Evolutionary conservation across 30 jellyfish, hydroid and myxozoan species (phyloP).

Genomic region (Nemopilema nomurai): DNA sequence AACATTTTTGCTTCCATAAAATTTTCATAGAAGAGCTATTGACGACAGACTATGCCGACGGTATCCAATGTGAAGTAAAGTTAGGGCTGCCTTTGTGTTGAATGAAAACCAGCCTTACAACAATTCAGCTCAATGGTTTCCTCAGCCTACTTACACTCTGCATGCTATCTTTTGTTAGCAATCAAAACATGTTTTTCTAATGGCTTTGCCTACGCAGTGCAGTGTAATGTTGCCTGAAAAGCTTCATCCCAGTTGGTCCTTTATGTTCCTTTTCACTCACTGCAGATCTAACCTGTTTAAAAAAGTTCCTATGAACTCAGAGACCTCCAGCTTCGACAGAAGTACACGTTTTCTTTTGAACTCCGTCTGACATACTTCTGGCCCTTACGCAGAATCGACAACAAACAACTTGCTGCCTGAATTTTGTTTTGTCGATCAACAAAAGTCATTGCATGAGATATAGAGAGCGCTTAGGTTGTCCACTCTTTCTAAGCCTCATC

Average conservation of each 20-base stretch:
- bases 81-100: too few relatives aligned
- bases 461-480: too few relatives aligned
- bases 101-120: too few relatives aligned
- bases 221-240: not conserved
- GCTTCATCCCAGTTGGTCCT: not conserved
- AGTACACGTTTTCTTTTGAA: not conserved
- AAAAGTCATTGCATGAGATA: too few relatives aligned
- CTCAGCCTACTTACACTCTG: not conserved
- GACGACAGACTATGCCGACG: too few relatives aligned
- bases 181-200: not conserved
- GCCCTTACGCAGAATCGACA: too few relatives aligned
- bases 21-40: too few relatives aligned
- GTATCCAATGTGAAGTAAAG: too few relatives aligned
- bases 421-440: too few relatives aligned
- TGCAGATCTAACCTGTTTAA: not conserved
- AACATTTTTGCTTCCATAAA: too few relatives aligned
- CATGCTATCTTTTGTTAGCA: not conserved
- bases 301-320: not conserved
- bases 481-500: too few relatives aligned
- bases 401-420: too few relatives aligned
- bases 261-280: not conserved
- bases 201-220: not conserved
- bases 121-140: not conserved
- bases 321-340: not conserved
- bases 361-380: not conserved